These are phyloP conservation scores for Rhincodon typus DNA, from an alignment of 2,797 vertebrate genomes.

Conservation along the genomic window DNA sequence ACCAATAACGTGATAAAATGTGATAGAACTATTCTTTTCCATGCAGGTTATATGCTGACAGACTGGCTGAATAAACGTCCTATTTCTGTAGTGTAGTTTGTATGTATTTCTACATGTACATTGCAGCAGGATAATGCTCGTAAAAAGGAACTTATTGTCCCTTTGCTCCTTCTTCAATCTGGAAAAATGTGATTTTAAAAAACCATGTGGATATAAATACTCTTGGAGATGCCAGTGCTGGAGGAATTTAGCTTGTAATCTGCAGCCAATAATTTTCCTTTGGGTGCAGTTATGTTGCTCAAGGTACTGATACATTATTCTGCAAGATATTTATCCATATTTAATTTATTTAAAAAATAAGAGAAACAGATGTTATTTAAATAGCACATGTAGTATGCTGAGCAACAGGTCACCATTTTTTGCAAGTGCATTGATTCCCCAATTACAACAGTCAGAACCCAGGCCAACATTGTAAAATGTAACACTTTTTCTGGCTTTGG, in stretches of 20 bases:
- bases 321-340: background rate
- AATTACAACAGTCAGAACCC: background rate
- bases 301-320: background rate
- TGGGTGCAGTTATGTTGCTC: slow-evolving; percentile 2
- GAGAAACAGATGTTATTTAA: background rate
- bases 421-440: slow-evolving; percentile 7
- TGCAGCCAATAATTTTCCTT: background rate
- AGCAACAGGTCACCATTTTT: background rate
- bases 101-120: background rate
- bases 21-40: background rate
- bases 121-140: background rate
- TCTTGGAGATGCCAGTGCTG: background rate
- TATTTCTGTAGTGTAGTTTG: background rate
- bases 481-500: background rate
- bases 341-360: background rate
- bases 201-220: background rate
- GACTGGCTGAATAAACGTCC: background rate
- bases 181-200: background rate
- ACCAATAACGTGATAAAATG: background rate
- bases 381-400: background rate
- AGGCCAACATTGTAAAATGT: background rate
- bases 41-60: background rate
- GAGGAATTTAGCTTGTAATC: background rate
- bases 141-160: background rate
- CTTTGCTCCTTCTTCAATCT: background rate